phyloP scores from a whole-genome alignment of 92 coral and sea anemone species.

The Desmophyllum pertusum region DNA sequence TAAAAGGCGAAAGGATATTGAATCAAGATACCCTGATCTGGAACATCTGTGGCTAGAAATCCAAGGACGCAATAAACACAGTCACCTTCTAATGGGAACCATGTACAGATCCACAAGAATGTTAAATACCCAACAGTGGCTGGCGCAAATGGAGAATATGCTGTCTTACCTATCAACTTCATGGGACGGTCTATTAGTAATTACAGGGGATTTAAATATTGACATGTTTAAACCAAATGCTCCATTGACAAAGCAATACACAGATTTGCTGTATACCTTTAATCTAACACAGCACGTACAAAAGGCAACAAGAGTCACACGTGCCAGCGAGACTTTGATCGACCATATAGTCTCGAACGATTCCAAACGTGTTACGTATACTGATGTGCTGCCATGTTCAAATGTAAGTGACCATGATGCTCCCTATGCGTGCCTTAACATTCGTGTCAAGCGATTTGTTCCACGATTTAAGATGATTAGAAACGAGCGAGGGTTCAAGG shows the following conservation, averaged over 20 bases:
- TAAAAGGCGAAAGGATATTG: conserved; percentile 48
- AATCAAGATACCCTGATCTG: conserved; percentile 23
- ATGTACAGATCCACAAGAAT: conserved; percentile 58
- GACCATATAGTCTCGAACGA: conserved; percentile 46
- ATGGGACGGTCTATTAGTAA: not conserved
- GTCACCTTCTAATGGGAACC: conserved; percentile 49
- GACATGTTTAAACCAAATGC: not conserved
- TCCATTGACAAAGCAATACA: conserved; percentile 27
- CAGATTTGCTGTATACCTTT: conserved; percentile 4
- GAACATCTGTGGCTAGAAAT: conserved; percentile 66
- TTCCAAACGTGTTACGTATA: conserved; percentile 11
- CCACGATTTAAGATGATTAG: conserved; percentile 13
- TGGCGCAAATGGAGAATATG: conserved; percentile 28
- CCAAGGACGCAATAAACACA: conserved; percentile 43
- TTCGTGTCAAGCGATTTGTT: conserved; percentile 39
- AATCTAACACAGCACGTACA: conserved; percentile 42
- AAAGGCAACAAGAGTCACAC: conserved; percentile 37
- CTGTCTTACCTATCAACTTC: not conserved
- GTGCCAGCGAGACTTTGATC: conserved; percentile 22
- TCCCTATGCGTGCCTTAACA: conserved; percentile 44
- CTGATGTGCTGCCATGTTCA: conserved; percentile 19
- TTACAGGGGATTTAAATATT: conserved; percentile 14
- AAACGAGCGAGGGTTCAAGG: not conserved
- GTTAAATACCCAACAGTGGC: conserved; percentile 40
- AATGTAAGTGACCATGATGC: conserved; percentile 40